Base-by-base conservation (phyloP, 2,888 invertebrate genomes). In the Euspilapteryx auroguttella region DNA sequence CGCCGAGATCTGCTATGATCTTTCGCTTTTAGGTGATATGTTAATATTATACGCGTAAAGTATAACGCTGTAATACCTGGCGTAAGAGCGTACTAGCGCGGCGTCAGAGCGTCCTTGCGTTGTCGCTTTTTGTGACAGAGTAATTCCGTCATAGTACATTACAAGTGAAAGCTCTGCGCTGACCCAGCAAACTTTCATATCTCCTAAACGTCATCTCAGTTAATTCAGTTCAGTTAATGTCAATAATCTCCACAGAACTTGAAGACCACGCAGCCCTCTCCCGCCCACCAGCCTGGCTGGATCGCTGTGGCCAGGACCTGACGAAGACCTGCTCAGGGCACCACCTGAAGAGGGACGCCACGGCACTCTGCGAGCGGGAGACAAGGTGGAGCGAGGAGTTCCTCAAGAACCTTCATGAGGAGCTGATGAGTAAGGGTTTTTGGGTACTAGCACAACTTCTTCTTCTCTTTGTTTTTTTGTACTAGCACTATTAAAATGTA, bases 351-450 rank as follows among this genome's bases (percentile, higher is more conserved):
- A 37, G 54, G 2, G 62, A 73, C 32, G 38, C 40, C 0, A 52
- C 39, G 21, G 50, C 46, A 36, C 55, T 84, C 1, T 85, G 85
- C 44, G 66, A 79, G 27, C 51, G 81, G 10, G 79, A 81, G 52
- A 82, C 82, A 1, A 81, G 80, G 52, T 85, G 84, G 84, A 83
- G 81, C 20, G 79, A 81, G 14, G 73, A 79, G 37, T 81, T 82
- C 37, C 39, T 85, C 26, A 75, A 77, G 45, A 62, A 68, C 24
- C 55, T 85, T 2, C 80, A 85, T 34, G 62, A 77, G 23, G 82
- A 83, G 38, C 49, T 84, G 4, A 81, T 76, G 49, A 77, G 80
- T 80, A 35, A 48, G 61, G 44, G 0, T 22, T 12, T 4, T 14
- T 12, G 4, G 7, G 24, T 6, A 24, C 9, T 2, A 11, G 2